phyloP scores from a whole-genome alignment of 2,797 vertebrate species.

The Rhynchonycteris naso region DNA sequence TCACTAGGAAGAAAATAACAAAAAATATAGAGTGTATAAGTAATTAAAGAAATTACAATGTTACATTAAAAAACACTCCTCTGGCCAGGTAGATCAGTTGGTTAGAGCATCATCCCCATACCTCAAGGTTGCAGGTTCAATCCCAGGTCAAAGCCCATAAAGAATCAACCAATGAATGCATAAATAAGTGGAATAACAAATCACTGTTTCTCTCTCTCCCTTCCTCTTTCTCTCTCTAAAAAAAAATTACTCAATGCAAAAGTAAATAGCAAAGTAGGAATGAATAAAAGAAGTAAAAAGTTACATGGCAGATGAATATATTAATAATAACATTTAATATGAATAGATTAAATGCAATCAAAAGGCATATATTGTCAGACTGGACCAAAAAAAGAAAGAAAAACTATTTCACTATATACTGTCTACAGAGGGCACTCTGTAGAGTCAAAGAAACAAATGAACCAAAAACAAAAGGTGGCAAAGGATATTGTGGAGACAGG shows the following conservation, averaged over 20 bases:
- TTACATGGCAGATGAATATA: neutral
- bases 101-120: too few species aligned
- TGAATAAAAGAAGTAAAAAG: neutral
- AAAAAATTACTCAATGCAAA: neutral
- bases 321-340: neutral
- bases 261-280: neutral
- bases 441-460: neutral
- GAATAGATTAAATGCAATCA: neutral
- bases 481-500: neutral
- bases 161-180: too few species aligned
- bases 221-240: too few species aligned
- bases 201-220: too few species aligned
- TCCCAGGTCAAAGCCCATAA: too few species aligned
- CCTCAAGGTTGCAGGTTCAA: too few species aligned
- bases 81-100: too few species aligned
- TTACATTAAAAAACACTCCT: neutral
- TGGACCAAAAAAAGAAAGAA: neutral
- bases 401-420: neutral
- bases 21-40: neutral
- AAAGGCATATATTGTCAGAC: neutral
- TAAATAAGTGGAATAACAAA: too few species aligned
- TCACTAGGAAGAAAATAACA: neutral
- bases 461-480: neutral
- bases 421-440: neutral
- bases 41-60: neutral